Evolutionary conservation across 1,140 invertebrate genomes (phyloP).

Genomic region (Drosophila quadrilineata): DNA sequence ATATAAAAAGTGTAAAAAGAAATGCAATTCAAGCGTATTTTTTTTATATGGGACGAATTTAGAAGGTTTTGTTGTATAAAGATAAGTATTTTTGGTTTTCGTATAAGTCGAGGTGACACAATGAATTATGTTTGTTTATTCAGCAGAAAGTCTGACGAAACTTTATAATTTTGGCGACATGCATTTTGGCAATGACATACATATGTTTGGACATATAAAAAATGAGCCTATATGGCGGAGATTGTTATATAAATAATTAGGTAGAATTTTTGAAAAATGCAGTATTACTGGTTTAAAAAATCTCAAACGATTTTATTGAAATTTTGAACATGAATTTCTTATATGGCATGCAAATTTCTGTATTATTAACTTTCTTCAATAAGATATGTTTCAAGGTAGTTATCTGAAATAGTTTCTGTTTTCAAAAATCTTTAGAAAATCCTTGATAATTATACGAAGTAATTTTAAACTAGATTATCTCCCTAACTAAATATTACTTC

Average conservation of each 20-base stretch:
- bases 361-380: no score
- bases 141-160: conserved; percentile 53
- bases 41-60: conserved; percentile 17
- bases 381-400: no score
- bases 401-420: no score
- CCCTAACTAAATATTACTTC: no score
- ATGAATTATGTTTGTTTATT: conserved; percentile 66
- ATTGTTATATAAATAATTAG: neutral
- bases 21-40: conserved; percentile 59
- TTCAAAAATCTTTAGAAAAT: no score
- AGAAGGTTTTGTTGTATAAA: conserved; percentile 5
- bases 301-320: neutral
- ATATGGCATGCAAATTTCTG: no score
- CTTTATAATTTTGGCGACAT: conserved; percentile 35
- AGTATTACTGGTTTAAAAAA: neutral
- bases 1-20: no score
- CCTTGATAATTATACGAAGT: no score
- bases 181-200: conserved; percentile 55
- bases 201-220: conserved; percentile 9
- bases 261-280: neutral
- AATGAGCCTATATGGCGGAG: conserved; percentile 7
- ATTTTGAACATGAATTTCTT: no score
- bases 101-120: conserved; percentile 61
- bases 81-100: conserved; percentile 1
- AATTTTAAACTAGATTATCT: no score